Base-by-base conservation (phyloP, 2,888 invertebrate genomes). In the Pterostichus niger region DNA sequence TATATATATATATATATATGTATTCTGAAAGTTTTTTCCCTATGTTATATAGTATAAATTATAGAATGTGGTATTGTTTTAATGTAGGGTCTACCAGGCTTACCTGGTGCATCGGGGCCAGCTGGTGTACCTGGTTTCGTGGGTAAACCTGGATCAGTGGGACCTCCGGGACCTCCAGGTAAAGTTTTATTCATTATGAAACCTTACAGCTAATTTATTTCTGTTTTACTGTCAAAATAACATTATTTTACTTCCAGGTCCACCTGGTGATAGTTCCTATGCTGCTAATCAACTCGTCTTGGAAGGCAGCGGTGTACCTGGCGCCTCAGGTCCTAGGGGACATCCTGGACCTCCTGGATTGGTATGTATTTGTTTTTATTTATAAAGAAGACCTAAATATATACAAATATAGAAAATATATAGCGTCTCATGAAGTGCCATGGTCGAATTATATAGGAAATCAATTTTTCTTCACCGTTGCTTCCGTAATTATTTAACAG, bases 321-420 rank as follows among this genome's bases (percentile, higher is more conserved):
- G 91, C 61, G 87, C 89, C 4, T 87, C 88, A 82, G 92, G 92
- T 52, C 90, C 91, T 0, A 89, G 92, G 86, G 94, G 94, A 68
- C 88, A 90, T 52, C 92, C 93, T 9, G 94, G 93, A 40, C 88
- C 90, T 11, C 88, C 91, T 46, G 93, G 93, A 86, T 88, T 91
- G 87, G 92, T 92, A 87, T 89, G 89, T 87, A 79, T 44, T 40
- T 64, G 35, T 6, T 68, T 59, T 13, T 59, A 15, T 59, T 49
- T 49, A 49, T 13, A 44, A 10, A 2, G 0, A 44, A 10, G 44
- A 10, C 44, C 4, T 2, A 44, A 44, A 44, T 44, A 44, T 4
- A 24, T 24, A 24, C 24, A 24, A 1, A 1, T 3, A 1, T 2
- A 24, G 24, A 24, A 24, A 24, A 24, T n/a, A n/a, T n/a, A n/a